Percentiles rank a stretch among this genome's conserved stretches.
phyloP scores from a whole-genome alignment of 1,140 invertebrate species.

The Drosophila albomicans region DNA sequence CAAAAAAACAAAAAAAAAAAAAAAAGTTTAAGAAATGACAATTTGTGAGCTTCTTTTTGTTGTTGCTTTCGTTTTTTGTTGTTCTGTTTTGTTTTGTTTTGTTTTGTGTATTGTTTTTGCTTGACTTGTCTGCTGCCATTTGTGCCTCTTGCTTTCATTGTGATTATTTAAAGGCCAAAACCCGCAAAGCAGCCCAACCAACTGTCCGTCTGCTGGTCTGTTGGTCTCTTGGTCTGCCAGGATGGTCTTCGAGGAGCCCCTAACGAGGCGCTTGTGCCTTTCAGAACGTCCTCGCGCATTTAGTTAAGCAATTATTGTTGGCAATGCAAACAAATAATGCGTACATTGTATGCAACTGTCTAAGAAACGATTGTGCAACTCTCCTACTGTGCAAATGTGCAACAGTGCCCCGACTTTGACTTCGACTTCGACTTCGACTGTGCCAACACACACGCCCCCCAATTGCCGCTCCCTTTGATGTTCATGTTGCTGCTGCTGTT shows the following conservation, averaged over 20 bases:
- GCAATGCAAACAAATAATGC: slow-evolving; percentile 83
- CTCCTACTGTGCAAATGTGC: slow-evolving; percentile 8
- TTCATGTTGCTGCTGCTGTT: background rate
- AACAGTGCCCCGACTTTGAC: slow-evolving; percentile 1
- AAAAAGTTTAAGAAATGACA: slow-evolving; percentile 79
- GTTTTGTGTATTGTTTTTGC: slow-evolving; percentile 69
- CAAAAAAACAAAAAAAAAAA: slow-evolving; percentile 19
- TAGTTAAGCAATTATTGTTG: slow-evolving; percentile 83
- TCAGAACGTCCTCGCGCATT: slow-evolving; percentile 70
- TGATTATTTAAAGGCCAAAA: slow-evolving; percentile 77
- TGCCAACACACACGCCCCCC: background rate
- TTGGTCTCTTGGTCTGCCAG: background rate
- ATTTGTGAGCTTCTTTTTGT: slow-evolving; percentile 80
- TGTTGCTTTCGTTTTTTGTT: slow-evolving; percentile 37
- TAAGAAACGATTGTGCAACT: slow-evolving; percentile 44
- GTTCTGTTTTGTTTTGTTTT: slow-evolving; percentile 37
- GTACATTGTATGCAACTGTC: slow-evolving; percentile 73
- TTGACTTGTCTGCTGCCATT: slow-evolving; percentile 44
- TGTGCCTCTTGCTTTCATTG: slow-evolving; percentile 75
- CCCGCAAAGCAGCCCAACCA: slow-evolving; percentile 26
- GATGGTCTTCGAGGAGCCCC: slow-evolving; percentile 20
- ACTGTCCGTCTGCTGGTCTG: background rate
- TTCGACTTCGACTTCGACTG: too few relatives aligned
- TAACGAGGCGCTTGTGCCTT: slow-evolving; percentile 78
- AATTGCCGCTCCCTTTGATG: background rate